Evolutionary conservation across 53 echinoderm and acorn worm genomes (phyloP).

Genomic region (Stichopus horrens): DNA sequence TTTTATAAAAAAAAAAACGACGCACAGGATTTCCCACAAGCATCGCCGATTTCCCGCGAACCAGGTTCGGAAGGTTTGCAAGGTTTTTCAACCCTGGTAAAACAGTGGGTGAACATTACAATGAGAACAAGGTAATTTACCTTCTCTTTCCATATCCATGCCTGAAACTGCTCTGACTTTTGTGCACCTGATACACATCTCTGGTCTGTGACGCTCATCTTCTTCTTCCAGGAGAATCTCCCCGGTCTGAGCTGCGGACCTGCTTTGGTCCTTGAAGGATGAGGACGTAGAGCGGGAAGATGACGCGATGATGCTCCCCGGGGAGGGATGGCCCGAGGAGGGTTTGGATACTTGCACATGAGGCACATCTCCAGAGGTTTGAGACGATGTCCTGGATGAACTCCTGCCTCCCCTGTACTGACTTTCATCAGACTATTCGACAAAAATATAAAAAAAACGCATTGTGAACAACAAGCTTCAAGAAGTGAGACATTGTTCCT

Average conservation of each 20-base stretch:
- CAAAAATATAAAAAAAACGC: too few relatives aligned
- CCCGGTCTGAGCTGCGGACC: constrained; percentile 1
- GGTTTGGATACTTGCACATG: constrained; percentile 64
- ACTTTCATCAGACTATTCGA: constrained; percentile 75
- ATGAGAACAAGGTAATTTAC: not conserved
- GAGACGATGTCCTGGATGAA: constrained; percentile 59
- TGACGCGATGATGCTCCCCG: constrained; percentile 30
- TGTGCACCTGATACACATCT: constrained; percentile 77
- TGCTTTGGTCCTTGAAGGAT: constrained; percentile 45
- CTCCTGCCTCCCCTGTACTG: constrained; percentile 79
- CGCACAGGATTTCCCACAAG: too few relatives aligned
- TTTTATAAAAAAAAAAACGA: too few relatives aligned
- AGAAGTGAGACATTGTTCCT: too few relatives aligned
- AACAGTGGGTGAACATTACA: too few relatives aligned
- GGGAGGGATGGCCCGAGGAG: constrained; percentile 44
- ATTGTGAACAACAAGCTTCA: too few relatives aligned
- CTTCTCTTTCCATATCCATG: constrained; percentile 18
- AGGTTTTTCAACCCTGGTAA: too few relatives aligned
- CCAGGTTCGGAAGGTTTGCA: too few relatives aligned
- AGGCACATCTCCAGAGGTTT: constrained; percentile 65
- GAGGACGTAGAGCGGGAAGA: constrained; percentile 46
- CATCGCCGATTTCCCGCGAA: too few relatives aligned
- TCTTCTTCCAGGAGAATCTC: constrained; percentile 59
- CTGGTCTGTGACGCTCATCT: constrained; percentile 62
- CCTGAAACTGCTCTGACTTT: constrained; percentile 68